Base-by-base conservation (phyloP, 35 echinoderm and acorn worm genomes). In the Apostichopus japonicus region DNA sequence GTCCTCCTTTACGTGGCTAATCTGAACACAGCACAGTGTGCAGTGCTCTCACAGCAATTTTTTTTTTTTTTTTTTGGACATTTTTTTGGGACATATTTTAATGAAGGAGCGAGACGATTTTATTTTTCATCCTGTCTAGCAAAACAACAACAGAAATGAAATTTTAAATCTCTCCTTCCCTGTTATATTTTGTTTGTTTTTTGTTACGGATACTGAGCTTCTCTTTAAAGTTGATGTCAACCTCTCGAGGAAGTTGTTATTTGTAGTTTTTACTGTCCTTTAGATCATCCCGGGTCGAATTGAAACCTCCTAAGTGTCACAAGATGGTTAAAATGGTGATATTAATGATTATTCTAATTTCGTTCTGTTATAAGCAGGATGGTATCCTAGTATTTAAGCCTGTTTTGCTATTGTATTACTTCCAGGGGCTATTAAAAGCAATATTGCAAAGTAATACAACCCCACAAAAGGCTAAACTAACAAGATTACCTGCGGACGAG, bases 281-380 rank as follows among this genome's bases (percentile, higher is more conserved):
- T 67, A 67, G 63, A 67, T 67, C 63, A 67, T 15, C 11, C 63
- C 63, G 19, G 63, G 11, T 19, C 11, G 11, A 15, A 0, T 19
- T 4, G 19, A 67, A 19, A 67, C 11, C 11, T 19, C 63, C 63
- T 67, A 67, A 67, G 63, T 67, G 63, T 19, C 19, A 19, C 63
- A 67, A 67, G 63, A 67, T 67, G 63, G 11, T 67, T 19, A 67
- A 67, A 67, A 67, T 19, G 63, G 19, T 19, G 11, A 67, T 67
- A 67, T 67, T 67, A 67, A 67, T 67, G 63, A 16, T 67, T 67
- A 67, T 67, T 67, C 63, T 67, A 67, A 67, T 67, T 67, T 67
- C 0, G 14, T 67, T 15, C 63, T 67, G 63, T 11, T 19, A 67
- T 67, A 15, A 67, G 11, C 19, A 15, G 63, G 11, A 19, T 67